Base-by-base conservation (phyloP, 2,797 vertebrate genomes). In the Odontamblyopus lacepedii region DNA sequence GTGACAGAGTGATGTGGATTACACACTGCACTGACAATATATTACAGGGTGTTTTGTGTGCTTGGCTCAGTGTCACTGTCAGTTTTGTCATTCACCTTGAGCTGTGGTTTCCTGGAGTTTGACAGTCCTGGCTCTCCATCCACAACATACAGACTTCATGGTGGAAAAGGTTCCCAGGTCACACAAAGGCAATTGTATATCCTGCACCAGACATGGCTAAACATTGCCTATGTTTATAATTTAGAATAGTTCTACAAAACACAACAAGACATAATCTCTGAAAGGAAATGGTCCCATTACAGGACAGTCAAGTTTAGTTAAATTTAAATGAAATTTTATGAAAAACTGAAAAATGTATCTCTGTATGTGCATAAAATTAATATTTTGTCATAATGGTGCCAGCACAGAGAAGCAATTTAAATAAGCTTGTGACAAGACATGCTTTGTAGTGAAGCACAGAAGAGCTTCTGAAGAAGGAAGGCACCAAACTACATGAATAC, bases 51-150 rank as follows among this genome's bases (percentile, higher is more conserved):
- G 51, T 76, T 73, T 9, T 80, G 83, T 81, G 83, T 51, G 69
- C 77, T 82, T 69, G 86, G 81, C 72, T 77, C 84, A 76, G 80
- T 78, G 83, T 85, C 81, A 76, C 79, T 83, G 85, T 88, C 78
- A 72, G 72, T 70, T 67, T 78, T 87, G 88, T 88, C 88, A 84
- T 74, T 83, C 85, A 75, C 81, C 88, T 88, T 79, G 85, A 87
- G 78, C 82, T 80, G 79, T 80, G 86, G 85, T 86, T 89, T 89
- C 85, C 86, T 83, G 80, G 75, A 84, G 79, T 73, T 73, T 65
- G 79, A 82, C 78, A 82, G 72, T 84, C 65, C 79, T 75, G 68
- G 78, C 70, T 18, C 57, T 79, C 73, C 70, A 63, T 84, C 79
- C 80, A 69, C 73, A 78, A 78, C 12, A 72, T 75, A 68, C 75